Evolutionary conservation across 1,140 invertebrate genomes (phyloP).

Genomic region (Lanistes nyassanus): DNA sequence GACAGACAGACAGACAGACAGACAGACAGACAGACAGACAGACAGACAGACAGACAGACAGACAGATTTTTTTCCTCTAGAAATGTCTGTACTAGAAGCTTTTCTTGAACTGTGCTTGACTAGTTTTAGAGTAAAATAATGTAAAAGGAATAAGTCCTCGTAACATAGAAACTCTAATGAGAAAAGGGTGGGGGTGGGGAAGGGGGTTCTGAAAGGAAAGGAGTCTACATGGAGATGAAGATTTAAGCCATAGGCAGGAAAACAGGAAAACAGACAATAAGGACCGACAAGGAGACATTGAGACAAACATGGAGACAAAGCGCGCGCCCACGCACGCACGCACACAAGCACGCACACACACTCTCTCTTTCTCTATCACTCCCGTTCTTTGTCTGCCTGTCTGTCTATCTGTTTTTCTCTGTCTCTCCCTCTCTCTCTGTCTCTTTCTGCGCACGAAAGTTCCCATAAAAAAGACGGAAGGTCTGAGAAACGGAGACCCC

Average conservation of each 20-base stretch:
- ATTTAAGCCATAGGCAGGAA: background rate
- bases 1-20: slow-evolving; percentile 10
- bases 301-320: background rate
- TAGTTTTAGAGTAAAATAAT: background rate
- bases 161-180: background rate
- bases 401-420: background rate
- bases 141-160: background rate
- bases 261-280: background rate
- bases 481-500: too few species aligned
- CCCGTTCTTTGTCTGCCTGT: background rate
- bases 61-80: background rate
- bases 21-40: background rate
- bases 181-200: background rate
- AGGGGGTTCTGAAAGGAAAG: background rate
- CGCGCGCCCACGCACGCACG: background rate
- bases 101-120: background rate
- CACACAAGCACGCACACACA: background rate
- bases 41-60: background rate
- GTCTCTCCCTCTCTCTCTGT: background rate
- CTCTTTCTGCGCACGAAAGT: background rate
- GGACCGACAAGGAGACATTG: background rate
- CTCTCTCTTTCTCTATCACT: slow-evolving; percentile 6
- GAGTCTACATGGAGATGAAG: background rate
- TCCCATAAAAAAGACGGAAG: background rate
- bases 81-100: background rate